Conservation (phyloP, 2,888 invertebrate species). For the Balanococcus diminutus region DNA sequence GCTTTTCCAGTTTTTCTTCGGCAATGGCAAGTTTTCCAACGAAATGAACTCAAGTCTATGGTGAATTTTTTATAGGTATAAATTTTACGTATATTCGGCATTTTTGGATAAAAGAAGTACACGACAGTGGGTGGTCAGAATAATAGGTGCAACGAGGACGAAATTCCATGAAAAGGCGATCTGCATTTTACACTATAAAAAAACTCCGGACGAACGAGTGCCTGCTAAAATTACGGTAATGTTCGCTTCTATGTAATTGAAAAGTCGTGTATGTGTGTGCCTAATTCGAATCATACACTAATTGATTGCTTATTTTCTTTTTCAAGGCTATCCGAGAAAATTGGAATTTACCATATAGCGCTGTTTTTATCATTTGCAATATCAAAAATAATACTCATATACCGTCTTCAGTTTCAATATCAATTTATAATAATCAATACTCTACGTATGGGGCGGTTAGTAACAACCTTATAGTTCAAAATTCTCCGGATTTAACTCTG, state of each 20-base stretch:
- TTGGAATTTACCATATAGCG: conserved; percentile 92
- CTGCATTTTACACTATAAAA: conserved; percentile 78
- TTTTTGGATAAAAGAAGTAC: conserved; percentile 79
- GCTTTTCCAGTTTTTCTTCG: neutral
- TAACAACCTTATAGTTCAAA: conserved; percentile 69
- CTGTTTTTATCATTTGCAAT: conserved; percentile 85
- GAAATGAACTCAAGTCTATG: neutral
- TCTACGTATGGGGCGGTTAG: conserved; percentile 63
- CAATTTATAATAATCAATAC: conserved; percentile 66
- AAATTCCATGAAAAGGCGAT: conserved; percentile 80
- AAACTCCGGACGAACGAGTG: conserved; percentile 55
- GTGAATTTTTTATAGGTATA: conserved; percentile 68
- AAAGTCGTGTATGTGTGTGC: neutral
- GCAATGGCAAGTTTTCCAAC: neutral
- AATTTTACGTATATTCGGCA: conserved; percentile 91
- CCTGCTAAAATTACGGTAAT: conserved; percentile 52
- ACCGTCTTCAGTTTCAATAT: conserved; percentile 75
- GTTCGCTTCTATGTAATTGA: neutral
- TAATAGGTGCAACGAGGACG: conserved; percentile 89
- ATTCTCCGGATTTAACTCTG: conserved; percentile 61
- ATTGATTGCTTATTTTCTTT: conserved; percentile 43
- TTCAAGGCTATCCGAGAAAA: conserved; percentile 83
- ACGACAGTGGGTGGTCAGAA: conserved; percentile 71
- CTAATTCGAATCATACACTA: conserved; percentile 21
- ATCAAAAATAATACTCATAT: conserved; percentile 66